Evolutionary conservation across 2,113 vertebrate species (phyloP).

Genomic region (Pungitius pungitius): DNA sequence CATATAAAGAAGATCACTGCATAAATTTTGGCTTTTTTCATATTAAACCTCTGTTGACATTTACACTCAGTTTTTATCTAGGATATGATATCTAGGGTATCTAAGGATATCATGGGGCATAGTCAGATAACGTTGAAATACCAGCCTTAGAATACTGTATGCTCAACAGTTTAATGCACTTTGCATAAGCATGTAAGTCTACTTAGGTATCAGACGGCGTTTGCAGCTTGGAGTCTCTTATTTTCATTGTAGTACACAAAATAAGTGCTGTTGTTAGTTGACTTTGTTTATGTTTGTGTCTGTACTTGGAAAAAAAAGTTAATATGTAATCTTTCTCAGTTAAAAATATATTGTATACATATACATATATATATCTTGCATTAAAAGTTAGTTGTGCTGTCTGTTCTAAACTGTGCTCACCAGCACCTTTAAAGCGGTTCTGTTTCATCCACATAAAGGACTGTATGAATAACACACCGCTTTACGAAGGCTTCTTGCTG

Average conservation of each 20-base stretch:
- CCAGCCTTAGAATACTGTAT: neutral
- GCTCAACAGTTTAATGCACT: neutral
- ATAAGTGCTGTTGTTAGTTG: neutral
- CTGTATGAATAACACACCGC: neutral
- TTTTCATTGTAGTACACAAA: neutral
- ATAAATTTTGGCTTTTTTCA: neutral
- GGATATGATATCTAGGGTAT: no score
- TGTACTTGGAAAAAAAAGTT: neutral
- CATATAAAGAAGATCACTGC: neutral
- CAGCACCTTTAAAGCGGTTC: neutral
- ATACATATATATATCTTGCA: neutral
- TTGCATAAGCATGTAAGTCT: neutral
- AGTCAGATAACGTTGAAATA: neutral
- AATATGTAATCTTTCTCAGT: neutral
- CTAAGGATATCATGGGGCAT: neutral
- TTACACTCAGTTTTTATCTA: neutral
- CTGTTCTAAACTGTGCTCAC: neutral
- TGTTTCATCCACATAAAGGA: neutral
- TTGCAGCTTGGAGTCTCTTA: neutral
- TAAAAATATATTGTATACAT: neutral
- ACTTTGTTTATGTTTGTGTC: neutral
- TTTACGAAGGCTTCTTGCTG: neutral
- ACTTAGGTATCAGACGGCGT: neutral
- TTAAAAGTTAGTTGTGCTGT: neutral
- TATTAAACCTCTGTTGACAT: neutral